A percentile compares a stretch with the other conserved stretches of the same genome.
phyloP scores from a whole-genome alignment of 53 echinoderm and acorn worm species.

The Temnopleurus reevesii region DNA sequence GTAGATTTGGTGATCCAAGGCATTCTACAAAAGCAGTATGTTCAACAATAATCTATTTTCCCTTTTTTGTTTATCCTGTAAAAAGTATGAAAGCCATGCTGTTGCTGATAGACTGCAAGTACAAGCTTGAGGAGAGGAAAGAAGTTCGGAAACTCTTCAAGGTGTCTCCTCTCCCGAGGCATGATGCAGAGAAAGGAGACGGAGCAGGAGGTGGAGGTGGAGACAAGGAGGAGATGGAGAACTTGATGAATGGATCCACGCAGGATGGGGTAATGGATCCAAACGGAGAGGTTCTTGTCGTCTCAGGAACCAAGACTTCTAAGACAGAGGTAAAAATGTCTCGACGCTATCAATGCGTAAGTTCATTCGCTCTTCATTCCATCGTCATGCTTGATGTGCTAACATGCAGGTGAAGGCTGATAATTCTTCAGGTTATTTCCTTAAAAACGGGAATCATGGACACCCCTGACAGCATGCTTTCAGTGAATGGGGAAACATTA shows the following conservation, averaged over 20 bases:
- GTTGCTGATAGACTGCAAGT: conserved; percentile 97
- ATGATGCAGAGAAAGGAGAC: conserved; percentile 47
- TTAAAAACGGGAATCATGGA: no score
- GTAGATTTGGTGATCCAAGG: no score
- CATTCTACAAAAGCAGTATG: no score
- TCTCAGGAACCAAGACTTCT: not conserved
- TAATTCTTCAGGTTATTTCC: not conserved
- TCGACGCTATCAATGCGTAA: conserved; percentile 4
- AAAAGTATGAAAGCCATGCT: conserved; percentile 95
- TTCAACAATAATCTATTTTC: not conserved
- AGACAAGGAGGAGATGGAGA: conserved; percentile 51
- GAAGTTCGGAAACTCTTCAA: conserved; percentile 81
- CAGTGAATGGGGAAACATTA: no score
- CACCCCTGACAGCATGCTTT: no score
- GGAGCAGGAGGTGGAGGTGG: not conserved
- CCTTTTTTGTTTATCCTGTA: conserved; percentile 29
- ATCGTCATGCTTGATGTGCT: not conserved
- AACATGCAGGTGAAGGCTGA: not conserved
- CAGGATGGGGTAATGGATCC: conserved; percentile 1
- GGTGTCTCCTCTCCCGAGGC: conserved; percentile 48
- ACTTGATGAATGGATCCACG: conserved; percentile 20
- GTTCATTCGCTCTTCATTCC: not conserved
- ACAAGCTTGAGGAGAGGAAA: conserved; percentile 81
- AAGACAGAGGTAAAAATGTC: conserved; percentile 53
- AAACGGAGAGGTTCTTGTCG: conserved; percentile 30